Evolutionary conservation across 2,797 vertebrate species (phyloP).

Genomic region (Cottoperca gobio): DNA sequence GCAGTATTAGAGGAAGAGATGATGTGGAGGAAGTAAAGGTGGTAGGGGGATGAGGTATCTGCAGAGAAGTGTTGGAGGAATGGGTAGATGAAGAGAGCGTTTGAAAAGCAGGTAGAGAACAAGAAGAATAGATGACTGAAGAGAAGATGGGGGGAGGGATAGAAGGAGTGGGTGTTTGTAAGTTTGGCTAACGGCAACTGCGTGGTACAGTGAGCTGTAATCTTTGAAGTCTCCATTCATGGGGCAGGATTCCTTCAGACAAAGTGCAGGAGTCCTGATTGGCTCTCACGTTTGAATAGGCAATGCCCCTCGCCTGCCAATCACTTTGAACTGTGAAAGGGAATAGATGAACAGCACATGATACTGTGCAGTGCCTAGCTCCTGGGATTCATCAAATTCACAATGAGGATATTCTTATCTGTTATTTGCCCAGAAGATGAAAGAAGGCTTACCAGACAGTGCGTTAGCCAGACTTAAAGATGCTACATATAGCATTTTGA

Average conservation of each 20-base stretch:
- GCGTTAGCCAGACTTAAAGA: slow-evolving; percentile 18
- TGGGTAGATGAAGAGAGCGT: background rate
- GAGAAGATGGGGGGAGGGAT: slow-evolving; percentile 23
- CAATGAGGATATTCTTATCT: slow-evolving; percentile 51
- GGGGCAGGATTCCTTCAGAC: slow-evolving; percentile 48
- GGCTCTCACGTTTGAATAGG: slow-evolving; percentile 49
- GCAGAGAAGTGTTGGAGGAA: slow-evolving; percentile 30
- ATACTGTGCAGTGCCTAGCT: slow-evolving; percentile 33
- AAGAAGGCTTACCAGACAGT: slow-evolving; percentile 24
- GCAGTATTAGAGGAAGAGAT: slow-evolving; percentile 11
- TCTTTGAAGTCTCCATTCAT: slow-evolving; percentile 47
- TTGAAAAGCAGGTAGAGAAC: slow-evolving; percentile 25
- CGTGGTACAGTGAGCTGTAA: slow-evolving; percentile 31
- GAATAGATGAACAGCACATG: slow-evolving; percentile 35
- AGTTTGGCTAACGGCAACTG: slow-evolving; percentile 18
- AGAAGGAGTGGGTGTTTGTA: slow-evolving; percentile 25
- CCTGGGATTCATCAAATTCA: slow-evolving; percentile 42
- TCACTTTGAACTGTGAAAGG: slow-evolving; percentile 53
- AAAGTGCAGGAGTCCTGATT: slow-evolving; percentile 38
- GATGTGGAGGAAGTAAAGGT: slow-evolving; percentile 22
- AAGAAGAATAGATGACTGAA: slow-evolving; percentile 25
- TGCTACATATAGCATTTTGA: slow-evolving; percentile 3
- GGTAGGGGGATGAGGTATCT: slow-evolving; percentile 40
- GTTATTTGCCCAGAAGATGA: slow-evolving; percentile 49
- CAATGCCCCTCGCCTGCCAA: slow-evolving; percentile 44